Conservation (phyloP, 2,797 vertebrate genomes). For the Pseudochirops corinnae region DNA sequence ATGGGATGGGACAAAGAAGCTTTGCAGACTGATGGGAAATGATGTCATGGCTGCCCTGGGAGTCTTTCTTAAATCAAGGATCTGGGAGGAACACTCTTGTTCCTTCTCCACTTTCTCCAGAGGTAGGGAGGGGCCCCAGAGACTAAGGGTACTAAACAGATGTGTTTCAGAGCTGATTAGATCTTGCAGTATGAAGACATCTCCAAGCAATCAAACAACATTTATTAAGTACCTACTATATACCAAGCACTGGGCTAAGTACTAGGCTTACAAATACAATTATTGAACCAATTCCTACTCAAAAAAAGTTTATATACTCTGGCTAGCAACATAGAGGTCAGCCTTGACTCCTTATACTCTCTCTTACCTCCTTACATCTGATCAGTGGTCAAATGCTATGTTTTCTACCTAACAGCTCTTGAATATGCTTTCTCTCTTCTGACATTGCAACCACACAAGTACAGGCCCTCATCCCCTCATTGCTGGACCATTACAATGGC, state of each 20-base stretch:
- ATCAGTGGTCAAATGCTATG: not conserved
- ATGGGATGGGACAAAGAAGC: not conserved
- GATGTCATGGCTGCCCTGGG: not conserved
- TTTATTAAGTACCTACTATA: not conserved
- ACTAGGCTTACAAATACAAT: not conserved
- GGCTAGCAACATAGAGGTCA: not conserved
- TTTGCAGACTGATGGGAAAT: not conserved
- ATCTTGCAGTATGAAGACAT: not conserved
- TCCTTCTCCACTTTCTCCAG: not conserved
- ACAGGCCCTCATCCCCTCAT: not conserved
- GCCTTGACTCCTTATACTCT: not conserved
- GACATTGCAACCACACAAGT: not conserved
- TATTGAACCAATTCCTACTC: not conserved
- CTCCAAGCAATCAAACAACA: not conserved
- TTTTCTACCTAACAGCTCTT: not conserved
- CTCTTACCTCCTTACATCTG: not conserved
- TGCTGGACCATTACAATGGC: not conserved
- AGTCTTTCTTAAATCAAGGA: not conserved
- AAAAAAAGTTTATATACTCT: not conserved
- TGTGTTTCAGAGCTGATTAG: not conserved
- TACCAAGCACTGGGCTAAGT: not conserved
- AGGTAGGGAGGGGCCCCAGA: not conserved
- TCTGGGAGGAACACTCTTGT: not conserved
- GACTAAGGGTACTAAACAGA: not conserved
- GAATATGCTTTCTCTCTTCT: not conserved